Evolutionary conservation across 1,140 invertebrate genomes (phyloP).

Genomic region (Phenacoccus solenopsis): DNA sequence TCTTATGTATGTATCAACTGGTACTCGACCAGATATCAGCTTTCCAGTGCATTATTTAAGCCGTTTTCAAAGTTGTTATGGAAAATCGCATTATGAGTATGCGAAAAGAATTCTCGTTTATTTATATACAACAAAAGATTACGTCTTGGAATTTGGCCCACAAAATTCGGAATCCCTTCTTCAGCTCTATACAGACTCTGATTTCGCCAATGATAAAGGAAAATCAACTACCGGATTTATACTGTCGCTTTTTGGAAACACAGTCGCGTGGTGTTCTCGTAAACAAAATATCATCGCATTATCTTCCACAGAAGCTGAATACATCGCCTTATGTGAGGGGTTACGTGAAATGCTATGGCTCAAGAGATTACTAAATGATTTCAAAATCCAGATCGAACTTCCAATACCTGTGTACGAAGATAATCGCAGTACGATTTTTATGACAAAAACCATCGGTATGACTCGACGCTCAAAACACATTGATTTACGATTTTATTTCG

Average conservation of each 20-base stretch:
- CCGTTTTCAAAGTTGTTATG: slow-evolving; percentile 30
- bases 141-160: not conserved
- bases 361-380: not conserved
- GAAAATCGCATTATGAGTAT: slow-evolving; percentile 30
- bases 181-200: not conserved
- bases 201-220: not conserved
- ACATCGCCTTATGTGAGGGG: slow-evolving; percentile 6
- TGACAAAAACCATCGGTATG: slow-evolving; percentile 25
- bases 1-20: slow-evolving; percentile 33
- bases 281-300: slow-evolving; percentile 16
- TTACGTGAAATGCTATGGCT: slow-evolving; percentile 4
- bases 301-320: slow-evolving; percentile 18
- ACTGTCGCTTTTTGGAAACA: slow-evolving; percentile 23
- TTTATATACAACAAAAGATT: slow-evolving; percentile 29
- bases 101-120: slow-evolving; percentile 33
- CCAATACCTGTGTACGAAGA: slow-evolving; percentile 14
- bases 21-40: slow-evolving; percentile 34
- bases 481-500: slow-evolving; percentile 26
- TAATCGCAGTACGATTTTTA: slow-evolving; percentile 14
- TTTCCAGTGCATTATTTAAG: slow-evolving; percentile 30
- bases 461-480: slow-evolving; percentile 29
- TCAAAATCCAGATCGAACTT: not conserved
- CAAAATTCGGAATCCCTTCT: not conserved
- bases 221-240: slow-evolving; percentile 31
- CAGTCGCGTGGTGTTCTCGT: slow-evolving; percentile 20